These are phyloP conservation scores for Pangasianodon gigas DNA, from an alignment of 2,113 vertebrate genomes.

Conservation along the genomic window DNA sequence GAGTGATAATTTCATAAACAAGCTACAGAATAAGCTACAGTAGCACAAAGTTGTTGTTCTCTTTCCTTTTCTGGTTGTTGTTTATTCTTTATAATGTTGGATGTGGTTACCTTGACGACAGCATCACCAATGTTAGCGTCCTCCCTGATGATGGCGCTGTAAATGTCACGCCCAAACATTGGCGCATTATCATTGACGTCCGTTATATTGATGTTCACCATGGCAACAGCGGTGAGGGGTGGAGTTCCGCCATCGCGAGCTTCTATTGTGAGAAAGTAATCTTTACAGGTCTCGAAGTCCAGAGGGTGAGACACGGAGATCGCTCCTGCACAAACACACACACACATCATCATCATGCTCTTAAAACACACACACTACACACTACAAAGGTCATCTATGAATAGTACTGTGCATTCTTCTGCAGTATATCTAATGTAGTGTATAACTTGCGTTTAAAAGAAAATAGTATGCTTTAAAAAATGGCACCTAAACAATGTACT, in stretches of 20 bases:
- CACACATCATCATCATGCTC: background rate
- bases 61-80: background rate
- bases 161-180: conserved; percentile 81
- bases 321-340: conserved; percentile 71
- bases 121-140: conserved; percentile 83
- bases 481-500: background rate
- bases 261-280: conserved; percentile 93
- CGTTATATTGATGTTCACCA: conserved; percentile 88
- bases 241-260: conserved; percentile 91
- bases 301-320: conserved; percentile 83
- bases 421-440: background rate
- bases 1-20: no score
- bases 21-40: background rate
- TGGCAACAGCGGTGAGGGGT: conserved; percentile 85
- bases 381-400: conserved; percentile 1
- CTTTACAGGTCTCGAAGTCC: conserved; percentile 90
- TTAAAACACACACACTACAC: background rate
- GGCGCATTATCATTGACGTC: conserved; percentile 97
- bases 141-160: conserved; percentile 88
- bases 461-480: background rate
- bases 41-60: background rate
- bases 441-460: background rate
- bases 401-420: background rate
- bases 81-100: background rate
- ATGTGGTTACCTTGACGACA: conserved; percentile 78